Base-by-base conservation (phyloP, 2,888 invertebrate species). In the Philereme transversata region DNA sequence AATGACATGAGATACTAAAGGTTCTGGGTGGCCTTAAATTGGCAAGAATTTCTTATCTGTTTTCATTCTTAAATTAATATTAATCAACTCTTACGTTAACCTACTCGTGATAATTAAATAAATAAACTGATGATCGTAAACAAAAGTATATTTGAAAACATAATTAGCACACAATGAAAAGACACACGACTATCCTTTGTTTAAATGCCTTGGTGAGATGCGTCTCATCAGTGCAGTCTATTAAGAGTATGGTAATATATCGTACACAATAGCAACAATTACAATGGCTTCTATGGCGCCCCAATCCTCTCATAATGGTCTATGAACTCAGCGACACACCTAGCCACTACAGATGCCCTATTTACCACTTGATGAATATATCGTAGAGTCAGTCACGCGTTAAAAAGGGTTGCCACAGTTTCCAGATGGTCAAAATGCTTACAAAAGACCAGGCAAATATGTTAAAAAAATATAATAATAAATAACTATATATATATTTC, bases 261-360 rank as follows among this genome's bases (percentile, higher is more conserved):
- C 48, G 57, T 58, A 56, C 41, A 83, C 80, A 83, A 84, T 84
- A 69, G 64, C 67, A 58, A 63, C 79, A 76, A 83, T 84, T 80
- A 88, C 87, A 87, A 88, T 89, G 69, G 80, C 75, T 83, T 74
- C 78, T 79, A 77, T 76, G 75, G 67, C 69, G 76, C 75, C 75
- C 72, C 79, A 77, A 77, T 82, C 70, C 70, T 68, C 76, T 72
- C 71, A 75, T 82, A 82, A 82, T 82, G 79, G 86, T 61, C 51
- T 65, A 67, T 65, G 65, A 65, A 83, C 84, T 87, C 77, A 84
- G 65, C 73, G 74, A 70, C 87, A 78, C 89, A 82, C 88, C 88
- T 74, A 69, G 72, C 69, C 66, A 66, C 68, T 70, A 72, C 76
- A 76, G 74, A 77, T 82, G 87, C 75, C 81, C 88, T 78, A 83